These are phyloP conservation scores for Paramormyrops kingsleyae DNA, from an alignment of 2,113 vertebrate genomes.

Conservation along the genomic window DNA sequence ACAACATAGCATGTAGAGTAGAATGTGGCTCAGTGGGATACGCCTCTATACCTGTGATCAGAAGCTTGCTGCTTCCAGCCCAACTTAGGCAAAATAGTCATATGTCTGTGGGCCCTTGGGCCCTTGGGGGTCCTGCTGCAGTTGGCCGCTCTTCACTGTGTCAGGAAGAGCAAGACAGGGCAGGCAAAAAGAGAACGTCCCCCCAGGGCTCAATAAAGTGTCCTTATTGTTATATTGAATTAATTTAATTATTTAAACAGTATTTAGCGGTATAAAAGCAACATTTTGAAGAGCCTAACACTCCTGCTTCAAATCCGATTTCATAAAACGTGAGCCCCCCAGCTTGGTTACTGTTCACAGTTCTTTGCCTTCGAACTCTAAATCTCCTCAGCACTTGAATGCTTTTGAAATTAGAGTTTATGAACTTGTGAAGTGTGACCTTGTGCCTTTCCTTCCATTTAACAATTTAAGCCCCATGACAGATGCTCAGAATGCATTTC, in stretches of 20 bases:
- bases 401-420: conserved; percentile 55
- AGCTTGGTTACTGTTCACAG: not conserved
- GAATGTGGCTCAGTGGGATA: not conserved
- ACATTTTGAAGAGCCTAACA: not conserved
- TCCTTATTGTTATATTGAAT: not conserved
- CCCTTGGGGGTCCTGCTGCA: not conserved
- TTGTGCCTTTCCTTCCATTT: conserved; percentile 45
- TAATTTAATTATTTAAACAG: not conserved
- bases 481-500: not conserved
- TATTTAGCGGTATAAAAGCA: not conserved
- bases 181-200: not conserved
- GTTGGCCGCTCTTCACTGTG: not conserved
- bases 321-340: not conserved
- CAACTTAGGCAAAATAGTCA: not conserved
- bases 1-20: not conserved
- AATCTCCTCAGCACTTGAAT: conserved; percentile 39
- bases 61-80: not conserved
- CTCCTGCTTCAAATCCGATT: not conserved
- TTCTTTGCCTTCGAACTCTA: conserved; percentile 3
- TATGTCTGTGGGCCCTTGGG: not conserved
- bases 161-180: not conserved
- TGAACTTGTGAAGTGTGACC: conserved; percentile 45
- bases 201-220: not conserved
- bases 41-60: not conserved
- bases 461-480: conserved; percentile 43